These are phyloP conservation scores for Sitophilus oryzae DNA, from an alignment of 1,140 invertebrate genomes.

Conservation along the genomic window DNA sequence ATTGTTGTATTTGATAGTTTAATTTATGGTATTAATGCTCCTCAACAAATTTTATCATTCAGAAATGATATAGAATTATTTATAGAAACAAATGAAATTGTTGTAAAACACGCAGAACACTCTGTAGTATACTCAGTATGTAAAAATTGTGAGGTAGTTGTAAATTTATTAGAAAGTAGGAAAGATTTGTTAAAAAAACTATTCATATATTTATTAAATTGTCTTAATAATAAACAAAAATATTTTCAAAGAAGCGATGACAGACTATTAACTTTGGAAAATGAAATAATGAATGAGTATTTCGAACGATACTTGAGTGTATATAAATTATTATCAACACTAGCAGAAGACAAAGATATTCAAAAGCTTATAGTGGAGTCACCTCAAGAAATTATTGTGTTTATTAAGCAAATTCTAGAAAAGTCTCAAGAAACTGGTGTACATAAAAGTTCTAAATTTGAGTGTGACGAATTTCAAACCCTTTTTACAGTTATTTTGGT, in stretches of 20 bases:
- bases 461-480: slow-evolving; percentile 34
- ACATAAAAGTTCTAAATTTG: slow-evolving; percentile 29
- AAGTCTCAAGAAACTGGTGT: slow-evolving; percentile 32
- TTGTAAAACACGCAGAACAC: slow-evolving; percentile 14
- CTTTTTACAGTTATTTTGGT: slow-evolving; percentile 48
- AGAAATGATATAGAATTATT: slow-evolving; percentile 24
- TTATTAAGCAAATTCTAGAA: slow-evolving; percentile 33
- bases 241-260: slow-evolving; percentile 27
- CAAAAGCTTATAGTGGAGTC: slow-evolving; percentile 39
- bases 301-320: slow-evolving; percentile 30
- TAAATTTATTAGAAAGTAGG: slow-evolving; percentile 18
- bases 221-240: slow-evolving; percentile 22
- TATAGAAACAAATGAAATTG: slow-evolving; percentile 10
- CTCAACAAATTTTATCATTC: slow-evolving; percentile 14
- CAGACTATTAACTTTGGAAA: slow-evolving; percentile 26
- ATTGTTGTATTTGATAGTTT: slow-evolving; percentile 30
- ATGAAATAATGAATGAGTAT: slow-evolving; percentile 23
- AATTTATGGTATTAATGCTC: slow-evolving; percentile 27
- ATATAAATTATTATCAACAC: slow-evolving; percentile 34
- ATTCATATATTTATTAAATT: slow-evolving; percentile 31
- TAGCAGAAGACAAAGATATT: slow-evolving; percentile 42
- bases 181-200: slow-evolving; percentile 10
- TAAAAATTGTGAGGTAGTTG: slow-evolving; percentile 18
- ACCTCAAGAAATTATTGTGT: slow-evolving; percentile 37
- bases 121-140: slow-evolving; percentile 1